Evolutionary conservation across 1,140 invertebrate genomes (phyloP).

Genomic region (Ceratina australensis): DNA sequence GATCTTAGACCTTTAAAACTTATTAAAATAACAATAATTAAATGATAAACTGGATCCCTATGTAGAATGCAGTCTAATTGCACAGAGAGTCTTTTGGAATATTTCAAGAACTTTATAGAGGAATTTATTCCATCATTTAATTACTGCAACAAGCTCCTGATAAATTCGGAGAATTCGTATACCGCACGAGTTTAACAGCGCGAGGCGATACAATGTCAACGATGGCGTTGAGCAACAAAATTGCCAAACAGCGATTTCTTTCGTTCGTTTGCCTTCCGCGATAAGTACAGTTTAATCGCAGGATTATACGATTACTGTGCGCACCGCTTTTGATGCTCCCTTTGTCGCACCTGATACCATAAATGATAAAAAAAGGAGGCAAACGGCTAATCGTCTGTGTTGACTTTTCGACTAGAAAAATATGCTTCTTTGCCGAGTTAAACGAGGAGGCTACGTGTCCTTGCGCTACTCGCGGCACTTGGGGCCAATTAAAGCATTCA

Average conservation of each 20-base stretch:
- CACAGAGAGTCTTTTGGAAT: no score
- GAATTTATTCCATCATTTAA: no score
- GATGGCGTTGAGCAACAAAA: background rate
- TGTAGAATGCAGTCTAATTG: no score
- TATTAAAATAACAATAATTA: no score
- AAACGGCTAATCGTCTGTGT: no score
- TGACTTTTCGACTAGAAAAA: background rate
- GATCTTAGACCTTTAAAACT: no score
- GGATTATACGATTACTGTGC: background rate
- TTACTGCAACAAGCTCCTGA: no score
- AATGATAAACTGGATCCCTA: no score
- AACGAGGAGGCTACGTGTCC: slow-evolving; percentile 1
- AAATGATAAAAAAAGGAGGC: rapidly evolving
- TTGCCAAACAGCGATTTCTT: background rate
- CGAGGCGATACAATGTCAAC: background rate
- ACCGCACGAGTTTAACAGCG: background rate
- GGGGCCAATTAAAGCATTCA: slow-evolving; percentile 64
- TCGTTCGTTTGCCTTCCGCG: slow-evolving; percentile 2
- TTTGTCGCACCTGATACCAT: no score
- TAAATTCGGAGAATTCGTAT: no score
- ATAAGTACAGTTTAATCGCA: slow-evolving; percentile 3
- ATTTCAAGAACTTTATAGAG: no score
- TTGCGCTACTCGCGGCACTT: slow-evolving; percentile 52
- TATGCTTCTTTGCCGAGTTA: slow-evolving; percentile 7
- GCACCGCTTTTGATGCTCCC: background rate